Percentiles rank a stretch among this genome's conserved stretches.
phyloP scores from a whole-genome alignment of 1,140 invertebrate species.

The Atta cephalotes region DNA sequence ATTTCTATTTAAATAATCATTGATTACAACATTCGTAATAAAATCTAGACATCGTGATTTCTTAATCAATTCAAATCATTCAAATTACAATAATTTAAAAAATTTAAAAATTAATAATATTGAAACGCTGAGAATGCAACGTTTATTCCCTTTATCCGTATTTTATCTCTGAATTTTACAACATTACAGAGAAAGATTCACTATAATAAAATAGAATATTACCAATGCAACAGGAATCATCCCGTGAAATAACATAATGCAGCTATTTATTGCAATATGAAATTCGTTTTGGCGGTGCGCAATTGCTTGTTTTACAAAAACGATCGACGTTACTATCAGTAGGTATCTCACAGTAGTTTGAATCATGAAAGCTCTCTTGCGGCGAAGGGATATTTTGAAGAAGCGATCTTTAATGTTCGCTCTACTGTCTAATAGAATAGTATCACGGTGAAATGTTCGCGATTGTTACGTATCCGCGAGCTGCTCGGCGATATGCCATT shows the following conservation, averaged over 20 bases:
- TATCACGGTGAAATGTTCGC: conserved; percentile 46
- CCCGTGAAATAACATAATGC: conserved; percentile 23
- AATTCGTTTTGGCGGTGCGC: neutral
- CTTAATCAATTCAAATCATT: neutral
- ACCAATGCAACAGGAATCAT: conserved; percentile 22
- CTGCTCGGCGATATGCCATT: conserved; percentile 61
- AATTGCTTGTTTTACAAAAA: conserved; percentile 42
- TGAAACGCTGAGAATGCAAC: neutral
- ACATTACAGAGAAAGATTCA: neutral
- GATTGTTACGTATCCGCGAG: conserved; percentile 58
- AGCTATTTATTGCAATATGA: neutral
- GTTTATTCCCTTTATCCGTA: neutral
- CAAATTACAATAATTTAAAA: neutral
- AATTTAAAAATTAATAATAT: neutral
- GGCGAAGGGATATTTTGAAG: conserved; percentile 37
- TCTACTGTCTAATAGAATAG: conserved; percentile 56
- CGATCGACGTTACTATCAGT: conserved; percentile 24
- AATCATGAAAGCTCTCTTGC: conserved; percentile 63
- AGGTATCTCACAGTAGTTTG: conserved; percentile 26
- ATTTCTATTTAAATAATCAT: neutral
- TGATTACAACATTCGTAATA: neutral
- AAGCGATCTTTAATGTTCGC: conserved; percentile 57
- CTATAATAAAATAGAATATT: neutral
- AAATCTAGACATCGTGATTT: neutral
- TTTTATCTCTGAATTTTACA: neutral